Evolutionary conservation across 2,113 vertebrate species (phyloP), one percentile per base, ranked within the genome.

Genomic region (Chinchilla lanigera): DNA sequence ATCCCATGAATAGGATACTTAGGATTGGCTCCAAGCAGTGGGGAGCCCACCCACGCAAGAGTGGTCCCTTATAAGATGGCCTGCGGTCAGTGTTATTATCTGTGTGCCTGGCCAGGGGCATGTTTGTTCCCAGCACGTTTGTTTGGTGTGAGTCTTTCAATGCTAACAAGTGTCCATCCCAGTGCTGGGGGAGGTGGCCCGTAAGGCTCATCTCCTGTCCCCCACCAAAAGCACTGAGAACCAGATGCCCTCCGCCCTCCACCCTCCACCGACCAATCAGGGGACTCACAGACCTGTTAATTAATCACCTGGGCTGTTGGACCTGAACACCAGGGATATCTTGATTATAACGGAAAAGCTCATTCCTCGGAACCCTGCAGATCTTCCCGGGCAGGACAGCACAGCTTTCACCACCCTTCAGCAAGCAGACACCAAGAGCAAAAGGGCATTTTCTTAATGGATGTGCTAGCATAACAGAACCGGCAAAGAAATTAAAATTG

Each of bases 41-140:
- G 97, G 98, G 98, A 97, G 96, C 96, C 71, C 71, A 98, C 96
- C 97, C 98, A 97, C 47, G 86, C 44, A 44, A 84, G 78, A 97
- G 89, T 80, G 60, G 56, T 97, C 89, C 94, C 98, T 98, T 97
- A 97, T 97, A 96, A 86, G 97, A 87, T 81, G 97, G 96, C 92
- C 93, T 3, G 89, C 96, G 98, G 98, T 98, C 98, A 98, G 92
- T 81, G 97, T 97, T 96, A 94, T 96, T 96, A 97, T 98, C 97
- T 98, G 95, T 90, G 94, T 92, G 44, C 83, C 96, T 93, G 94
- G 96, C 96, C 96, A 97, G 95, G 97, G 92, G 93, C 73, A 92
- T 96, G 89, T 97, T 96, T 90, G 96, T 97, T 98, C 98, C 97
- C 97, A 95, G 97, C 88, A 0, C 96, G 95, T 97, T 97, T 96